Base-by-base conservation (phyloP, 2,888 invertebrate species). In the Hetaerina titia region DNA sequence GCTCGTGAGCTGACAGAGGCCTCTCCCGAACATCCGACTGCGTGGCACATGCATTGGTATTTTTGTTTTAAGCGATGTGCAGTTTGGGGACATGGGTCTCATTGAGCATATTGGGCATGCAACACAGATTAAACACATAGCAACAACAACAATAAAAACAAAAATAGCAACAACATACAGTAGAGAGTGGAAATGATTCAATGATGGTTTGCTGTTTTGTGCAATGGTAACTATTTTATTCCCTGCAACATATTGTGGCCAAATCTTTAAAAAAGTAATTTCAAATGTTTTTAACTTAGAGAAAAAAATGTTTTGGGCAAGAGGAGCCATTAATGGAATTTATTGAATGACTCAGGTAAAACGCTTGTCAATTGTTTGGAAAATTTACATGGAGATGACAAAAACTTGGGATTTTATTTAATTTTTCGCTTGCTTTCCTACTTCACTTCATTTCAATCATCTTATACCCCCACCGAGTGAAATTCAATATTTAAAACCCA, bases 1-100 rank as follows among this genome's bases (percentile, higher is more conserved):
- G 96, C 95, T 96, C 96, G 96, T 96, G 96, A 96, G 96, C 96
- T 96, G 96, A 95, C 96, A 96, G 89, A 58, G 96, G 95, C 31
- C 96, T 95, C 90, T 95, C 95, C 90, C 95, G 81, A 94, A 94
- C 60, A 89, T 95, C 69, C 95, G 95, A 81, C 95, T 95, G 60
- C 95, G 95, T 69, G 45, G 64, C 90, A 92, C 74, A 74, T 74
- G 74, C 74, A 57, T 64, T 45, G 45, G 45, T 45, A 63, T 95
- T 95, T 90, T 89, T 56, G 31, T 89, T 95, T 92, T 58, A 69
- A 74, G 57, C 90, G 89, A 63, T 31, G 63, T 25, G 88, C 63
- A 45, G 94, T 31, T 17, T 7, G 56, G n/a, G 81, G 81, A 13
- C 15, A 31, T 25, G 90, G 63, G 90, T 90, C 63, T 63, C 25